phyloP scores from a whole-genome alignment of 2,888 invertebrate genomes.

The Lamproptera curius region DNA sequence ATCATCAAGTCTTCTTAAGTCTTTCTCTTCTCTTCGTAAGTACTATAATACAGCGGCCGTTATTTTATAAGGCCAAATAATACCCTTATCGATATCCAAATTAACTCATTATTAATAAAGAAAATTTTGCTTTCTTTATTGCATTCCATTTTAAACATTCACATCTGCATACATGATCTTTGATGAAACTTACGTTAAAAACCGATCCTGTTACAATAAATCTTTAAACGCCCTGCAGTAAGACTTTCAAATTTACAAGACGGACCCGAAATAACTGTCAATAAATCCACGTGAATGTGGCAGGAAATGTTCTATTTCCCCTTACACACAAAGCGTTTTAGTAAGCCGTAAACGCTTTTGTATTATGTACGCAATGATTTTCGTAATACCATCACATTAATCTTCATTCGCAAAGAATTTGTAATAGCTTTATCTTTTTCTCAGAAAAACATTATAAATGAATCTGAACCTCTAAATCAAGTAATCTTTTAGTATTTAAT shows the following conservation, averaged over 20 bases:
- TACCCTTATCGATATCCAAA: neutral
- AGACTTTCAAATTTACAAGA: no score
- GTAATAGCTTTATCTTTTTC: neutral
- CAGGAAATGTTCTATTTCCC: constrained; percentile 14
- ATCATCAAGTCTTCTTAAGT: no score
- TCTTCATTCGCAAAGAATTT: neutral
- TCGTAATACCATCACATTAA: neutral
- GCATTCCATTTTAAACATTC: no score
- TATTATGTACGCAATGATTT: neutral
- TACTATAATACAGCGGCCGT: no score
- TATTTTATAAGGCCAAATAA: neutral
- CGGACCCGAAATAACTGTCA: neutral
- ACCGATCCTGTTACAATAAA: no score
- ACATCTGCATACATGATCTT: no score
- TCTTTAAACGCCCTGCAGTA: no score
- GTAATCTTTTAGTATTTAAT: neutral
- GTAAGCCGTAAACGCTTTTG: neutral
- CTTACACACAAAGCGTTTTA: constrained; percentile 14
- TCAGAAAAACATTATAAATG: neutral
- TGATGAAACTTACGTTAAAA: no score
- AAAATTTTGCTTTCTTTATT: no score
- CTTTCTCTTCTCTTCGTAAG: no score
- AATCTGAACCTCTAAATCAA: neutral
- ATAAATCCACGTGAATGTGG: neutral
- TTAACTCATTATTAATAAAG: neutral